Conservation (phyloP, 1,140 invertebrate genomes). For the Diorhabda carinulata region DNA sequence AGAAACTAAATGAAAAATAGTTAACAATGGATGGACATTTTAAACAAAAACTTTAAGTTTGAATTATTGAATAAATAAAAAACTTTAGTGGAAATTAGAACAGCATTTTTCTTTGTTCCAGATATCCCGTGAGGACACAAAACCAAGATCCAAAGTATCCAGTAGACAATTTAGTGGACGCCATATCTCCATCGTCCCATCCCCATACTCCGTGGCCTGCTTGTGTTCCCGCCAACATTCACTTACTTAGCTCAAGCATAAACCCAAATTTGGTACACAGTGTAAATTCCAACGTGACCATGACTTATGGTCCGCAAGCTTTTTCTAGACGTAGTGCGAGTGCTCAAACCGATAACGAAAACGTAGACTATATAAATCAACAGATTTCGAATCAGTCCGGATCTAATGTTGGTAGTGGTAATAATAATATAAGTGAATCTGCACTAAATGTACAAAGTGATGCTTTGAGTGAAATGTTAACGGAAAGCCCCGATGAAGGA, state of each 20-base stretch:
- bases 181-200: constrained; percentile 13
- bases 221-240: constrained; percentile 43
- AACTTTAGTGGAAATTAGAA: no score
- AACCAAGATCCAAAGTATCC: constrained; percentile 10
- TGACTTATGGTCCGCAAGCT: constrained; percentile 17
- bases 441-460: constrained; percentile 22
- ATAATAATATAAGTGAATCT: constrained; percentile 14
- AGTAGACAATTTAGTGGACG: neutral
- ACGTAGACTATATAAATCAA: constrained; percentile 39
- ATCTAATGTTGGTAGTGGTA: constrained; percentile 24
- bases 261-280: neutral
- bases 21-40: no score
- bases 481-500: constrained; percentile 82
- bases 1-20: no score
- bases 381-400: neutral
- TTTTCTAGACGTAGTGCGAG: constrained; percentile 52
- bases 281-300: constrained; percentile 31
- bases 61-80: no score
- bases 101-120: constrained; percentile 14
- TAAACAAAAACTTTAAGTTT: no score
- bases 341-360: constrained; percentile 56
- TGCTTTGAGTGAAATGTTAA: constrained; percentile 54
- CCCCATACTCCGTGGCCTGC: constrained; percentile 49
- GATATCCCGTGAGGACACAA: constrained; percentile 24
- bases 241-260: constrained; percentile 13